Base-by-base conservation (phyloP, 2,113 vertebrate genomes). In the Murina feae region DNA sequence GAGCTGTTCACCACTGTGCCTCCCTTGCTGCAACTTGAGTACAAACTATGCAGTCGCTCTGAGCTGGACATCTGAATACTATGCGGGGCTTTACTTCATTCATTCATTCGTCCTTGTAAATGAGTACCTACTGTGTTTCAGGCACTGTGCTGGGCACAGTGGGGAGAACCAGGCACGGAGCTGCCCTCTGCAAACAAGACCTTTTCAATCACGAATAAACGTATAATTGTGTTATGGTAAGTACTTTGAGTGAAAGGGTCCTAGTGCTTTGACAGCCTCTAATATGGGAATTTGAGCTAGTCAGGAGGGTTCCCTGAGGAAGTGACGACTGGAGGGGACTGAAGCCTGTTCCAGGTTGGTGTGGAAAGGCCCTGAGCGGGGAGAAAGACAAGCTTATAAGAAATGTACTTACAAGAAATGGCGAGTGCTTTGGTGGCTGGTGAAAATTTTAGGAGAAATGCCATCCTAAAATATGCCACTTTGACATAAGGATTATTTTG, bases 11-110 rank as follows among this genome's bases (percentile, higher is more conserved):
- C 9, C 60, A 42, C 21, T 12, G 9, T 47, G 44, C 16, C 79
- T 85, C 44, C 21, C 65, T 13, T 42, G n/a, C 4, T 42, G 55
- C 10, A 44, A 23, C 53, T 32, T 51, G 0, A 42, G 71, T 23
- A 37, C 7, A 13, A 17, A 20, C 4, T 10, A 4, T 0, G 17
- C 3, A 16, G 25, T 9, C 1, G 0, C 49, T 32, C 2, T 20
- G 72, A 66, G 87, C 44, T 14, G 47, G 68, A 75, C 44, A 58
- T 32, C 23, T 30, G 28, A 86, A 47, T 32, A 8, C 13, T 0
- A 1, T 0, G 7, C 53, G 16, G 9, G 81, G 39, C 63, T 82
- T 39, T 2, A 17, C 9, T n/a, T 12, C 37, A 25, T 66, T 55
- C 65, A 51, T 66, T 66, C 53, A 58, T 20, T 51, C 13, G 0